Evolutionary conservation across 2,113 vertebrate genomes (phyloP).

Genomic region (Oxyruncus cristatus): DNA sequence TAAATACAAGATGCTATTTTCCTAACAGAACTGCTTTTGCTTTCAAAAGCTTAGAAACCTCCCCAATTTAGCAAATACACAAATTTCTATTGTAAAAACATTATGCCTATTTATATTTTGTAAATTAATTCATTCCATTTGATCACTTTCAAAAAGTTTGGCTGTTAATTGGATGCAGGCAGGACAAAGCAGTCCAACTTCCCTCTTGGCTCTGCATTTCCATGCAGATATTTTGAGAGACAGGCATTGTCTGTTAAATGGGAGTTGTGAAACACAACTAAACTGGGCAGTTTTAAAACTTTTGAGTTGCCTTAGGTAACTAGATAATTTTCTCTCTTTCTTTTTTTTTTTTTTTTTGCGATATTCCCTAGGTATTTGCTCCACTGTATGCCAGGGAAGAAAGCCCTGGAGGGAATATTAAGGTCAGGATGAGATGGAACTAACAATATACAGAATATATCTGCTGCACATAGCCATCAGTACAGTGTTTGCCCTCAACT

Average conservation of each 20-base stretch:
- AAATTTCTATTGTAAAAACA: conserved; percentile 18
- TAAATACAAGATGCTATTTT: neutral
- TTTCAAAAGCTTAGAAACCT: neutral
- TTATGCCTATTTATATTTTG: conserved; percentile 28
- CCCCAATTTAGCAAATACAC: conserved; percentile 6
- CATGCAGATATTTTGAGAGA: conserved; percentile 31
- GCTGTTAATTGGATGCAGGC: conserved; percentile 45
- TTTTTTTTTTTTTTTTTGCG: neutral
- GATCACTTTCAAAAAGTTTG: conserved; percentile 54
- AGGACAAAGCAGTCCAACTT: neutral
- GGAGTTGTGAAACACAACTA: conserved; percentile 36
- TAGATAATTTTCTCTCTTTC: conserved; percentile 7
- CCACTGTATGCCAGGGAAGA: conserved; percentile 7
- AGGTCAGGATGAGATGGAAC: neutral
- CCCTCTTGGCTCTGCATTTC: conserved; percentile 14
- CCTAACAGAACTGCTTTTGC: neutral
- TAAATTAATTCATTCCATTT: conserved; percentile 36
- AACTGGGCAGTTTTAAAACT: conserved; percentile 31
- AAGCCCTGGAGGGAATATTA: conserved; percentile 60
- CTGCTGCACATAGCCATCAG: neutral
- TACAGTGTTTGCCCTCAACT: neutral
- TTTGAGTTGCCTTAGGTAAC: conserved; percentile 61
- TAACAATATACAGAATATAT: conserved; percentile 51
- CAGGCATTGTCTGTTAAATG: conserved; percentile 48
- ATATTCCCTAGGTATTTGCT: conserved; percentile 45